Evolutionary conservation across 2,888 invertebrate genomes (phyloP).

Genomic region (Drosophila conformis): DNA sequence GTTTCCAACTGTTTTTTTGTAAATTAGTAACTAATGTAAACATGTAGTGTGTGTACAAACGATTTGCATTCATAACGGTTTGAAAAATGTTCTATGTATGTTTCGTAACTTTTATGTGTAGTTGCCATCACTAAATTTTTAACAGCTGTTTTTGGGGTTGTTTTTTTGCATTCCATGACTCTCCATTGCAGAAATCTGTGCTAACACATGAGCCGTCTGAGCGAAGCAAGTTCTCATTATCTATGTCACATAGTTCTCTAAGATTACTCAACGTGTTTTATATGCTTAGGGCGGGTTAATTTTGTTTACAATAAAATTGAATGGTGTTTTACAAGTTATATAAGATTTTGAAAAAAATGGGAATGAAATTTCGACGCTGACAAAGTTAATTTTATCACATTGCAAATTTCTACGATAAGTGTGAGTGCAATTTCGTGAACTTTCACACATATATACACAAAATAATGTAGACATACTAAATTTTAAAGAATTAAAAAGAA

Average conservation of each 20-base stretch:
- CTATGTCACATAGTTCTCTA: slow-evolving; percentile 21
- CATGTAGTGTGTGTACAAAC: neutral
- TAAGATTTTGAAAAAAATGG: slow-evolving; percentile 5
- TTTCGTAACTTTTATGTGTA: neutral
- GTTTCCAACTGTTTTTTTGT: neutral
- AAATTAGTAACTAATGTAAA: neutral
- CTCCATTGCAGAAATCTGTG: neutral
- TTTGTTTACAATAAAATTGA: slow-evolving; percentile 22
- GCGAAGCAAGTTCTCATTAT: slow-evolving; percentile 8
- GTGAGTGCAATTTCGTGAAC: neutral
- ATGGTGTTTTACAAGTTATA: slow-evolving; percentile 14
- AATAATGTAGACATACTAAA: neutral
- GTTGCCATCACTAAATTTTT: neutral
- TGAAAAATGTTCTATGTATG: neutral
- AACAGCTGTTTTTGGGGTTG: slow-evolving; percentile 26
- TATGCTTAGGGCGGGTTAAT: slow-evolving; percentile 15
- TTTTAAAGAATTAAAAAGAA: neutral
- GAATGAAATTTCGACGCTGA: neutral
- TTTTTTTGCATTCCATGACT: slow-evolving; percentile 6
- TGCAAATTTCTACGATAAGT: neutral
- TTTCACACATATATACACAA: neutral
- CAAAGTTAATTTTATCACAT: neutral
- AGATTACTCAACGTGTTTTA: slow-evolving; percentile 19
- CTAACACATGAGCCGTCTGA: slow-evolving; percentile 1
- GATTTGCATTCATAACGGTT: neutral